Evolutionary conservation across 2,888 invertebrate species (phyloP).

Genomic region (Chirona hameri): DNA sequence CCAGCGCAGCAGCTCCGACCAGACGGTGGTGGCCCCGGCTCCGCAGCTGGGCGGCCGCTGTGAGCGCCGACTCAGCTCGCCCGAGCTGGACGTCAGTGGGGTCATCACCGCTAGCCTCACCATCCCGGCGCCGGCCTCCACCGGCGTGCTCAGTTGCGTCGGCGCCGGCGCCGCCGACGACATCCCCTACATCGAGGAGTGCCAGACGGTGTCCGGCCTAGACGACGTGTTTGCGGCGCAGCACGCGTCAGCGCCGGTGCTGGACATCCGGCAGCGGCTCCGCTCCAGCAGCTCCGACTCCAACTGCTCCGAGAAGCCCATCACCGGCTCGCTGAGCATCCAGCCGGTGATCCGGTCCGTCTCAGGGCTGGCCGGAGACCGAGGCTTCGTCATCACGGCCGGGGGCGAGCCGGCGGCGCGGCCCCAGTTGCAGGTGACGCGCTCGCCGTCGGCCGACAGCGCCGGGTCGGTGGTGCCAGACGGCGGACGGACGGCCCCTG

Average conservation of each 20-base stretch:
- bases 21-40: slow-evolving; percentile 38
- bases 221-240: slow-evolving; percentile 25
- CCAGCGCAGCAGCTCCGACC: slow-evolving; percentile 34
- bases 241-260: slow-evolving; percentile 5
- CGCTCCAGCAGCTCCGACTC: slow-evolving; percentile 39
- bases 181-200: slow-evolving; percentile 67
- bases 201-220: slow-evolving; percentile 30
- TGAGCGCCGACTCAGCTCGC: slow-evolving; percentile 42
- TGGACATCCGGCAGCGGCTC: slow-evolving; percentile 33
- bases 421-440: not conserved
- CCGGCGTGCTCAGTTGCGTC: slow-evolving; percentile 46
- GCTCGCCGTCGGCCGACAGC: not conserved
- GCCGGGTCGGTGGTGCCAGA: too few species aligned
- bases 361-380: not conserved
- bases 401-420: not conserved
- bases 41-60: slow-evolving; percentile 31
- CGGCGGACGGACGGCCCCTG: not conserved
- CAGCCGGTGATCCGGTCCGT: slow-evolving; percentile 33
- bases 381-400: not conserved
- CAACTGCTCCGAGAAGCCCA: slow-evolving; percentile 36
- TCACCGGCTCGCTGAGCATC: slow-evolving; percentile 38
- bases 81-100: slow-evolving; percentile 44
- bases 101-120: slow-evolving; percentile 76
- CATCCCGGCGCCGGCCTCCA: slow-evolving; percentile 58
- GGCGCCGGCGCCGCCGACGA: slow-evolving; percentile 47